Evolutionary conservation across 2,888 invertebrate genomes (phyloP), one percentile per base, ranked within the genome.

Genomic region (Platycnemis pennipes): DNA sequence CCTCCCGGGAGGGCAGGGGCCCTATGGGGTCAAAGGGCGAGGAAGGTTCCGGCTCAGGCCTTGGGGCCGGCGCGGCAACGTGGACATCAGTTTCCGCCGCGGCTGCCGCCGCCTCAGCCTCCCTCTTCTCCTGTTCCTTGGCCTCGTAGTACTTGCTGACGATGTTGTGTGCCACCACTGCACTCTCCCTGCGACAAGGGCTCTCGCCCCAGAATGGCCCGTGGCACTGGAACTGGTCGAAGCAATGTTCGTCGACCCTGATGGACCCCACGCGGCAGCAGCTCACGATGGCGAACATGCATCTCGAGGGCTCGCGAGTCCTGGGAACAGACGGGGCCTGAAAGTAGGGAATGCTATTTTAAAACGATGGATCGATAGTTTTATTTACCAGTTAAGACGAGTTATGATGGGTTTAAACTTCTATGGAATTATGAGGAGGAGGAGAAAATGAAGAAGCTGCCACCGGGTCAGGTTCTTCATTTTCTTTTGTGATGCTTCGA

Each of bases 251-350:
- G 3, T 97, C 96, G 94, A 97, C 96, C 26, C 96, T 96, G 94
- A 96, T 96, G n/a, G 96, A 96, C 46, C 96, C 96, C 0, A 96
- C 96, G 0, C 97, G 96, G 95, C 98, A 98, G 96, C 98, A 98
- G 2, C 98, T 97, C 11, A 98, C 96, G 94, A 98, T 98, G 0
- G 98, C 98, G 97, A 98, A 98, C 0, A 98, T 97, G 95, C 98
- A 98, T 0, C 97, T 97, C 16, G 97, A 97, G 0, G 98, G 96
- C 45, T 94, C 95, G 87, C 95, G 94, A 96, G 96, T 94, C 96
- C 95, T 63, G 8, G 96, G 95, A 95, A 96, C 96, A 94, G 26
- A 19, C n/a, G 13, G n/a, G 31, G 22, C 63, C 49, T 88, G 94
- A 7, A 69, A 88, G 53, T 11, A 11, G 13, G 49, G 49, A 49